phyloP scores from a whole-genome alignment of 2,888 invertebrate genomes.

The Lagria hirta region DNA sequence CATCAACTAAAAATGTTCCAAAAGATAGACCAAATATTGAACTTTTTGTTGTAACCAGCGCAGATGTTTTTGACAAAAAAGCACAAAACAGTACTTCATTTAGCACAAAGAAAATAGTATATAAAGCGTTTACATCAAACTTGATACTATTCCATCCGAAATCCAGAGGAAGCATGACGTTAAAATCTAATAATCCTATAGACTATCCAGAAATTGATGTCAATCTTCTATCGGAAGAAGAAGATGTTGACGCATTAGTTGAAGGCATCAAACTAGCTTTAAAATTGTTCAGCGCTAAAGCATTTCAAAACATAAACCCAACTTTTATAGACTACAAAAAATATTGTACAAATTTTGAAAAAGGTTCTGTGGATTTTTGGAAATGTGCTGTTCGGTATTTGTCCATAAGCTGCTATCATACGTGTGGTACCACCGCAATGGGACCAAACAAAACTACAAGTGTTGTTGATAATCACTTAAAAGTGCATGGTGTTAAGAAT shows the following conservation, averaged over 20 bases:
- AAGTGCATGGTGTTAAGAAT: slow-evolving; percentile 61
- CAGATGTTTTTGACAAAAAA: no score
- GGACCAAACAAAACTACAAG: slow-evolving; percentile 62
- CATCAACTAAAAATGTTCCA: no score
- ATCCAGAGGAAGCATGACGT: slow-evolving; percentile 34
- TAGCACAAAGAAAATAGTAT: no score
- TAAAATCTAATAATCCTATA: slow-evolving; percentile 37
- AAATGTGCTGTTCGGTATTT: slow-evolving; percentile 62
- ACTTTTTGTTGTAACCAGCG: no score
- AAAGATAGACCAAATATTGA: no score
- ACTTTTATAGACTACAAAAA: slow-evolving; percentile 57
- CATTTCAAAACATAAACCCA: slow-evolving; percentile 61
- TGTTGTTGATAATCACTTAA: slow-evolving; percentile 65
- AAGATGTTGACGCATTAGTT: slow-evolving; percentile 67
- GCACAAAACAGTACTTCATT: no score
- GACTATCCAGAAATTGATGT: slow-evolving; percentile 39
- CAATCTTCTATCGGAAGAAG: slow-evolving; percentile 31
- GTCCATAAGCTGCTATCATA: slow-evolving; percentile 66
- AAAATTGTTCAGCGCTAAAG: no score
- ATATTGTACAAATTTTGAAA: slow-evolving; percentile 57
- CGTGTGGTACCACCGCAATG: slow-evolving; percentile 70
- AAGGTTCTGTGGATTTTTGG: slow-evolving; percentile 64
- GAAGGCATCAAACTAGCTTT: slow-evolving; percentile 57
- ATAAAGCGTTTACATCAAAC: no score
- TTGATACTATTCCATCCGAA: slow-evolving; percentile 37